These are phyloP conservation scores for Zaprionus kolodkinae DNA, from an alignment of 1,140 invertebrate species.

Conservation along the genomic window DNA sequence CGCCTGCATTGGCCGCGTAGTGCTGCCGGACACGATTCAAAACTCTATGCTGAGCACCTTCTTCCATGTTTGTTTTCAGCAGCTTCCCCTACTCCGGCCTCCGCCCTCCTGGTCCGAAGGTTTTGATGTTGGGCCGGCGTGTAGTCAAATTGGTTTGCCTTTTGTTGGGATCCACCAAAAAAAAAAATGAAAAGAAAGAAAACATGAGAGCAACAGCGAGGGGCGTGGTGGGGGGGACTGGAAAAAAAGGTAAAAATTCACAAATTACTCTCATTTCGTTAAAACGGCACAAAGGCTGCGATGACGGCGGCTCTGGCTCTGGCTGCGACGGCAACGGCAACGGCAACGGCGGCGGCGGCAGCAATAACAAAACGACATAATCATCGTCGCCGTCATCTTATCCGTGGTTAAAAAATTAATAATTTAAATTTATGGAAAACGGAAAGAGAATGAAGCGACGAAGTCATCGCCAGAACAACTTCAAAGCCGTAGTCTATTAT, in stretches of 20 bases:
- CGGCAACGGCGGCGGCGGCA: constrained; percentile 47
- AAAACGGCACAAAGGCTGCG: constrained; percentile 73
- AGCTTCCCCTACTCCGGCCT: constrained; percentile 4
- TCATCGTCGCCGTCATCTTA: constrained; percentile 80
- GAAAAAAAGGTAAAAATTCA: constrained; percentile 74
- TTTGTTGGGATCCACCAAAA: constrained; percentile 61
- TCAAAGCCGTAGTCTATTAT: constrained; percentile 78
- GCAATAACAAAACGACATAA: constrained; percentile 80
- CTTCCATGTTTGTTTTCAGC: constrained; percentile 59
- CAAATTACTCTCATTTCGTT: constrained; percentile 81
- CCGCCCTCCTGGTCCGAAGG: constrained; percentile 12
- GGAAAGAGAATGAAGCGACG: constrained; percentile 78
- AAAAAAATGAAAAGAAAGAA: constrained; percentile 37
- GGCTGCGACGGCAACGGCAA: constrained; percentile 6
- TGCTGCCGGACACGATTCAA: neutral
- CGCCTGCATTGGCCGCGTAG: neutral
- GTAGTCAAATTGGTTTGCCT: constrained; percentile 77
- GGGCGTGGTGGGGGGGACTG: constrained; percentile 1
- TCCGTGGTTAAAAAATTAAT: constrained; percentile 81
- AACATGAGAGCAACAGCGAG: constrained; percentile 11
- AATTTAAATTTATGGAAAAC: constrained; percentile 81
- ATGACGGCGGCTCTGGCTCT: constrained; percentile 36
- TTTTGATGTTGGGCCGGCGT: constrained; percentile 75
- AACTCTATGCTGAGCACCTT: constrained; percentile 3
- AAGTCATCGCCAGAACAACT: constrained; percentile 78